Evolutionary conservation across 1,140 invertebrate genomes (phyloP).

Genomic region (Monomorium pharaonis): DNA sequence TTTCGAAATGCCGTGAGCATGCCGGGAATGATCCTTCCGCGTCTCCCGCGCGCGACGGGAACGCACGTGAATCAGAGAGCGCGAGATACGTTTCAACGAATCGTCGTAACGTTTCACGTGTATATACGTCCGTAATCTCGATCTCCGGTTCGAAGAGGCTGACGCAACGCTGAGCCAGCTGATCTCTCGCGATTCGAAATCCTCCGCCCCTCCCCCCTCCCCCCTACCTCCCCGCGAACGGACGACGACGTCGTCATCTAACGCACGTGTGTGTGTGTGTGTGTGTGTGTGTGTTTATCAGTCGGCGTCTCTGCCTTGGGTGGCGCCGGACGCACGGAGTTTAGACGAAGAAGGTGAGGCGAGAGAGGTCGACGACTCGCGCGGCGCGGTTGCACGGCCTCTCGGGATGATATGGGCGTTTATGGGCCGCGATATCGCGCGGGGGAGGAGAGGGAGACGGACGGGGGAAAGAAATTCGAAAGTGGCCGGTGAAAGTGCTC

Average conservation of each 20-base stretch:
- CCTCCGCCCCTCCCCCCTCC: too few relatives aligned
- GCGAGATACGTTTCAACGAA: too few relatives aligned
- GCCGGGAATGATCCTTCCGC: too few relatives aligned
- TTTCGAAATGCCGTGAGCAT: too few relatives aligned
- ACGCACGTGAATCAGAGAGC: too few relatives aligned
- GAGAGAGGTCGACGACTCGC: conserved; percentile 58
- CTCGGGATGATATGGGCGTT: not conserved
- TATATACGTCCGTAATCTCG: too few relatives aligned
- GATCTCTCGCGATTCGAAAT: conserved; percentile 9
- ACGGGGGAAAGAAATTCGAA: conserved; percentile 80
- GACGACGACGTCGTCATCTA: conserved; percentile 49
- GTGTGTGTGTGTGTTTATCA: too few relatives aligned
- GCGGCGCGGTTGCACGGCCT: not conserved
- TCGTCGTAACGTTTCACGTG: too few relatives aligned
- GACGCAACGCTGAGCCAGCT: not conserved
- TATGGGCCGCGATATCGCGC: not conserved
- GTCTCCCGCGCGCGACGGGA: too few relatives aligned
- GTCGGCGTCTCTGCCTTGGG: not conserved
- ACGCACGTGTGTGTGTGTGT: too few relatives aligned
- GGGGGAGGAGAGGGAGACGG: conserved; percentile 1
- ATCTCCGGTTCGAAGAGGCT: not conserved
- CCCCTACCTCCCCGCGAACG: not conserved
- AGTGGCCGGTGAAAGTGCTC: conserved; percentile 81
- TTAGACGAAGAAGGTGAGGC: conserved; percentile 28
- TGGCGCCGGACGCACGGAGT: not conserved